Conservation (phyloP, 2,888 invertebrate genomes). For the Lomographa bimaculata region DNA sequence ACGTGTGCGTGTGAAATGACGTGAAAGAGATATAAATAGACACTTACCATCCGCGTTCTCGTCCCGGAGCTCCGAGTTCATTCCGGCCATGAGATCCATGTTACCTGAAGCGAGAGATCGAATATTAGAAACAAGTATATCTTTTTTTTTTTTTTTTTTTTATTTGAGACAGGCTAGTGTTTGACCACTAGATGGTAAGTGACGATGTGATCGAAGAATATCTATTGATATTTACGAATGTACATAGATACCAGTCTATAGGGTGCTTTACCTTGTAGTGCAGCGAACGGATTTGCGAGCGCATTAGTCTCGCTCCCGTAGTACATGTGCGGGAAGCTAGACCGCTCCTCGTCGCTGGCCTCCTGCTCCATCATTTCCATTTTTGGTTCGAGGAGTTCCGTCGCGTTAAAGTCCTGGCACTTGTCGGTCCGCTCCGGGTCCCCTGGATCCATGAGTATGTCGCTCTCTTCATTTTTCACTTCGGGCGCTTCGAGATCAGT, state of each 20-base stretch:
- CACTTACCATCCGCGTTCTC: slow-evolving; percentile 78
- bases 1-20: slow-evolving; percentile 79
- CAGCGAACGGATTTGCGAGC: slow-evolving; percentile 77
- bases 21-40: slow-evolving; percentile 56
- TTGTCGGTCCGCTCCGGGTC: slow-evolving; percentile 66
- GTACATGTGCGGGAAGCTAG: slow-evolving; percentile 68
- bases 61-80: slow-evolving; percentile 71
- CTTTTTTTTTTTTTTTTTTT: too few species aligned
- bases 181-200: too few species aligned
- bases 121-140: too few species aligned
- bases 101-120: slow-evolving; percentile 58
- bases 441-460: slow-evolving; percentile 74
- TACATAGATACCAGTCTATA: not conserved
- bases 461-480: slow-evolving; percentile 77
- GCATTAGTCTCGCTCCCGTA: slow-evolving; percentile 73
- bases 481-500: slow-evolving; percentile 82
- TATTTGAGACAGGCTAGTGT: too few species aligned
- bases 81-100: slow-evolving; percentile 75
- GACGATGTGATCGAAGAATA: too few species aligned
- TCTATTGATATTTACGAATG: too few species aligned
- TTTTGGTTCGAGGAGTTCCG: slow-evolving; percentile 85
- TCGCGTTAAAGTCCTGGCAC: slow-evolving; percentile 72
- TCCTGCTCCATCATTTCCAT: slow-evolving; percentile 88
- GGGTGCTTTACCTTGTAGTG: slow-evolving; percentile 62
- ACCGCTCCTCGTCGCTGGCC: slow-evolving; percentile 87